These are phyloP conservation scores for Meles meles DNA, from an alignment of 2,113 vertebrate genomes.

Conservation along the genomic window DNA sequence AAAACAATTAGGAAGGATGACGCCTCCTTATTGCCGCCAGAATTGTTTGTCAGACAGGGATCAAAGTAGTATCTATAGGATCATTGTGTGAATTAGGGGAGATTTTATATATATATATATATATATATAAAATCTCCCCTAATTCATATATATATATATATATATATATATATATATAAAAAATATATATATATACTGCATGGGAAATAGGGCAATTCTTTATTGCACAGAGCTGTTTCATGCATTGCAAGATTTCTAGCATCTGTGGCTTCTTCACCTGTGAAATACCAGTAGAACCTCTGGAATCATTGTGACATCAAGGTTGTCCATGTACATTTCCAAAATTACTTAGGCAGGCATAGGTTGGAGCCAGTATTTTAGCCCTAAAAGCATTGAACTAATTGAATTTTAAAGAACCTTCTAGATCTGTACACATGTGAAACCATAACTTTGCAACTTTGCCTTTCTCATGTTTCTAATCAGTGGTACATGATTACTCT, in stretches of 20 bases:
- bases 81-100: neutral
- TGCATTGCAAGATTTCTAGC: neutral
- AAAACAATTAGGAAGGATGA: neutral
- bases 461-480: neutral
- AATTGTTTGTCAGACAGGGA: neutral
- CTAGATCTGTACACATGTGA: neutral
- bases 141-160: too few relatives aligned
- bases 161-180: too few relatives aligned
- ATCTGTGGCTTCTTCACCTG: neutral
- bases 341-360: neutral
- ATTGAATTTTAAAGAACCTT: constrained; percentile 1
- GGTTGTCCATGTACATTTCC: neutral
- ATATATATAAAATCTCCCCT: neutral
- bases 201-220: neutral
- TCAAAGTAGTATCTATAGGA: neutral
- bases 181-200: neutral
- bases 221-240: neutral
- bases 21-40: neutral
- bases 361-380: neutral
- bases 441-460: neutral
- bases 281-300: neutral
- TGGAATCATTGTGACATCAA: neutral
- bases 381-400: neutral
- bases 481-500: neutral
- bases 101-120: neutral